Evolutionary conservation across 2,113 vertebrate species (phyloP).

Genomic region (human): GRCh38 chr5:37568501-37569000

Average conservation of each 20-base stretch:
- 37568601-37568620: background rate
- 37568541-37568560: background rate
- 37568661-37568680: background rate
- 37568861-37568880: background rate
- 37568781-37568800: background rate
- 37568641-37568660: background rate
- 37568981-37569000: background rate
- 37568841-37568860: background rate
- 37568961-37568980: background rate
- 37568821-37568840: background rate
- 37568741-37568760: background rate
- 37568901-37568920: background rate
- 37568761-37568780: background rate
- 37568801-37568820: background rate
- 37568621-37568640: slow-evolving; percentile 10
- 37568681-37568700: background rate
- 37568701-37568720: background rate
- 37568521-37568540: background rate
- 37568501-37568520: background rate
- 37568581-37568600: background rate
- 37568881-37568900: background rate
- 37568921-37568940: background rate
- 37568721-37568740: background rate
- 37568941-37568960: background rate
- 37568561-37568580: background rate